Conservation (phyloP, 2,888 invertebrate species). For the Euspilapteryx auroguttella region DNA sequence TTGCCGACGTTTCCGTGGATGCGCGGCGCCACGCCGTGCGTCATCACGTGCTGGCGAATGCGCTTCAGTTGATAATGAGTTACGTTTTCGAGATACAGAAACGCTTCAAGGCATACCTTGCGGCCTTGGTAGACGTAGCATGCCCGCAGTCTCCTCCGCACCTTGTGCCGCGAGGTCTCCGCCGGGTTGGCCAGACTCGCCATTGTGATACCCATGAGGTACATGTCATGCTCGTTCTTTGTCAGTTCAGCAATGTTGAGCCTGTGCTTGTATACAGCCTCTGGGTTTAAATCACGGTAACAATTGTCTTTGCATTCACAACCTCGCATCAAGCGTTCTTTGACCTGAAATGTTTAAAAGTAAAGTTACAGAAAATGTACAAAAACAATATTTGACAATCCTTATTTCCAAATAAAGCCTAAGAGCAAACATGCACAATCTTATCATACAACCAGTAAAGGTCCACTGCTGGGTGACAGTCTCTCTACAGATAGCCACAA, state of each 20-base stretch:
- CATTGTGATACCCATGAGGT: slow-evolving; percentile 84
- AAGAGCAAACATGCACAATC: too few species aligned
- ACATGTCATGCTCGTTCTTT: slow-evolving; percentile 83
- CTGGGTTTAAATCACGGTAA: slow-evolving; percentile 73
- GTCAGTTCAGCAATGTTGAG: slow-evolving; percentile 79
- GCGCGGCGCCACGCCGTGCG: slow-evolving; percentile 76
- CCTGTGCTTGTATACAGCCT: slow-evolving; percentile 74
- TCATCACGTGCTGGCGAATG: slow-evolving; percentile 77
- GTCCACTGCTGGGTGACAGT: too few species aligned
- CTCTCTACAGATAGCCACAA: too few species aligned
- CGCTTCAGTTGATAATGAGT: slow-evolving; percentile 78
- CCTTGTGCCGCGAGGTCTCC: slow-evolving; percentile 71
- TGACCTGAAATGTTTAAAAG: slow-evolving; percentile 53
- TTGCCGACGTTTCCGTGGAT: slow-evolving; percentile 81
- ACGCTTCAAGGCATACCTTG: slow-evolving; percentile 76
- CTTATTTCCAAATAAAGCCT: too few species aligned
- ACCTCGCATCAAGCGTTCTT: slow-evolving; percentile 68
- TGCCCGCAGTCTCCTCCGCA: slow-evolving; percentile 70
- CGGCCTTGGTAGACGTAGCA: slow-evolving; percentile 79
- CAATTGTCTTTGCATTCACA: slow-evolving; percentile 81
- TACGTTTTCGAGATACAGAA: slow-evolving; percentile 77
- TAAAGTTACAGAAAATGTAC: slow-evolving; percentile 5
- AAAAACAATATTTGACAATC: slow-evolving; percentile 2
- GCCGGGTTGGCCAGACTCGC: slow-evolving; percentile 76
- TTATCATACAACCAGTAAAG: too few species aligned